Conservation (phyloP, 2,797 vertebrate species). For the Sebastes vulpes region DNA sequence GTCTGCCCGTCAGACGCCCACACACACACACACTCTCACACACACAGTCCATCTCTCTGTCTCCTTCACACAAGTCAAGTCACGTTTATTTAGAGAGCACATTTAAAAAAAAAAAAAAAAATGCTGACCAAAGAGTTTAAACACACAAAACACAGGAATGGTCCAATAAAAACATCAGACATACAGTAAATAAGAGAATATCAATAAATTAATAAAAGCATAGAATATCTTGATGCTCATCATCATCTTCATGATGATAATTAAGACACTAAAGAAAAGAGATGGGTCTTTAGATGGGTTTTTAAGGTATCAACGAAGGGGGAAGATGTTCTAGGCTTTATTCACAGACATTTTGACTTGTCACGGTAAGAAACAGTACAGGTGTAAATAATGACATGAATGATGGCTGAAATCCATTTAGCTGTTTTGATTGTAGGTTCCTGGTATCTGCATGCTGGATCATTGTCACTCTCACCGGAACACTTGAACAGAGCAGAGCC, state of each 20-base stretch:
- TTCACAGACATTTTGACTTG: neutral
- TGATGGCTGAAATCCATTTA: too few relatives aligned
- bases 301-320: too few relatives aligned
- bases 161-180: neutral
- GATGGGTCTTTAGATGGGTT: neutral
- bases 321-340: too few relatives aligned
- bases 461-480: too few relatives aligned
- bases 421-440: too few relatives aligned
- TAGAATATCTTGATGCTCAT: neutral
- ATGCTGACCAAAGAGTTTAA: neutral
- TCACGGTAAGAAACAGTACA: neutral
- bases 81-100: neutral
- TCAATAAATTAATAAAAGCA: neutral
- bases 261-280: neutral
- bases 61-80: neutral
- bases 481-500: too few relatives aligned
- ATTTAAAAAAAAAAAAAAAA: neutral
- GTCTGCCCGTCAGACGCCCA: slow-evolving; percentile 47
- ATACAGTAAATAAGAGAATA: neutral
- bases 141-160: neutral
- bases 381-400: neutral
- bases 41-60: slow-evolving; percentile 3
- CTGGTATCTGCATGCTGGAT: too few relatives aligned
- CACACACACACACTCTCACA: neutral
- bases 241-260: neutral